A percentile compares a stretch with the other conserved stretches of the same genome.
These are phyloP conservation scores for Marasmarcha lunaedactyla DNA, from an alignment of 2,888 invertebrate species.

Conservation along the genomic window DNA sequence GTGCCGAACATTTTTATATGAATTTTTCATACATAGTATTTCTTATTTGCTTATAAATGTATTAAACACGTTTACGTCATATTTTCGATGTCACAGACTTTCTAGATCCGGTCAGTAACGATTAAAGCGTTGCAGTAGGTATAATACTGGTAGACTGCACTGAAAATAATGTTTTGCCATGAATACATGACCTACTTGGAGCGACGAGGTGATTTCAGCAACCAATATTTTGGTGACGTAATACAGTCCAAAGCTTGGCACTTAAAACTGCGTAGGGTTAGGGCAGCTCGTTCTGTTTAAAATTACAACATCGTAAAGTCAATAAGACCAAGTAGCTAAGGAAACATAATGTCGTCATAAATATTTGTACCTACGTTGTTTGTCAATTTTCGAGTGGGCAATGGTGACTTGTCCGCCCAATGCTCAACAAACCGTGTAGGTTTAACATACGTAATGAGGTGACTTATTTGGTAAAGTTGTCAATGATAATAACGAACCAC, in stretches of 20 bases:
- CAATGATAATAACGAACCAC: neutral
- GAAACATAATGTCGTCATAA: constrained; percentile 29
- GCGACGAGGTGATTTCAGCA: constrained; percentile 39
- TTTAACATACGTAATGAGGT: constrained; percentile 23
- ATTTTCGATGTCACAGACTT: too few species aligned
- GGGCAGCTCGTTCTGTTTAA: constrained; percentile 10
- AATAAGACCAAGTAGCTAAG: neutral
- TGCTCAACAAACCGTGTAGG: constrained; percentile 29
- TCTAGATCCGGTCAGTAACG: too few species aligned
- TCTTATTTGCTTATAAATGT: too few species aligned
- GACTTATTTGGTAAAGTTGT: constrained; percentile 1
- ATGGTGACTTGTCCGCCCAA: constrained; percentile 46
- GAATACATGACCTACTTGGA: constrained; percentile 58
- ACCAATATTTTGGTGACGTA: constrained; percentile 35
- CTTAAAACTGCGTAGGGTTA: constrained; percentile 26
- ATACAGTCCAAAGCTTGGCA: constrained; percentile 26
- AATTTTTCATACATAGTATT: too few species aligned
- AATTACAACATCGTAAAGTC: neutral
- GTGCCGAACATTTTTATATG: neutral
- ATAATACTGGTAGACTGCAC: constrained; percentile 16
- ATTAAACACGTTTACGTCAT: too few species aligned
- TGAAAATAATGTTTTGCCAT: constrained; percentile 43
- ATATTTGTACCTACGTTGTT: constrained; percentile 36
- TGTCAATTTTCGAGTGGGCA: constrained; percentile 33
- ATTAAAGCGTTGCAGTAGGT: too few species aligned